Conservation (phyloP, 2,797 vertebrate species). For the Rousettus madagascariensis region DNA sequence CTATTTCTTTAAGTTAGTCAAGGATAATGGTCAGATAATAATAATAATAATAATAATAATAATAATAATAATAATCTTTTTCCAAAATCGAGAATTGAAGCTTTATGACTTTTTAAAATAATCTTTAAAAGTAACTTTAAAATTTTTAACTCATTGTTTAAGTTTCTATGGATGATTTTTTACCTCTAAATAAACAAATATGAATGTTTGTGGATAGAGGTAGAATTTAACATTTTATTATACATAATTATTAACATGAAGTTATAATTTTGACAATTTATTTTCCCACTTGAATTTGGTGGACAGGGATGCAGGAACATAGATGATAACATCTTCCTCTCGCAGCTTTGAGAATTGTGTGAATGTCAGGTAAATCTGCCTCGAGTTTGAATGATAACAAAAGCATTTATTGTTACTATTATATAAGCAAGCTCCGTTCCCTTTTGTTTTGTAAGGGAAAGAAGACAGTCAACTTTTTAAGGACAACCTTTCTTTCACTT, state of each 20-base stretch:
- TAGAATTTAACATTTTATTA: neutral
- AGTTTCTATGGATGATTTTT: neutral
- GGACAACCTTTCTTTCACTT: neutral
- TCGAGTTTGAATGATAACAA: neutral
- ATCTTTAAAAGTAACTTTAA: neutral
- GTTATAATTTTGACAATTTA: neutral
- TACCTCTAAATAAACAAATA: neutral
- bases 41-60: neutral
- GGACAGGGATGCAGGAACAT: neutral
- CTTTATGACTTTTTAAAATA: neutral
- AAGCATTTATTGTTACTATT: neutral
- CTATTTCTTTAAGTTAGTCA: neutral
- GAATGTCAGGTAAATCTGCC: neutral
- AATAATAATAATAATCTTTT: neutral
- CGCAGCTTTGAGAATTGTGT: neutral
- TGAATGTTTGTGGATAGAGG: neutral
- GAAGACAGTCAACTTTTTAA: neutral
- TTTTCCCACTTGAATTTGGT: neutral
- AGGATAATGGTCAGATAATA: conserved; percentile 7
- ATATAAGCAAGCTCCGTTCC: neutral
- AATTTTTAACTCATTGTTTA: neutral
- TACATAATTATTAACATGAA: neutral
- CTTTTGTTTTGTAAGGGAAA: neutral
- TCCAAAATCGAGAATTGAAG: neutral
- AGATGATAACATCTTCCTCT: neutral